A percentile compares a stretch with the other conserved stretches of the same genome.
Conservation (phyloP, 2,113 vertebrate genomes). For the Lethenteron camtschaticum region DNA sequence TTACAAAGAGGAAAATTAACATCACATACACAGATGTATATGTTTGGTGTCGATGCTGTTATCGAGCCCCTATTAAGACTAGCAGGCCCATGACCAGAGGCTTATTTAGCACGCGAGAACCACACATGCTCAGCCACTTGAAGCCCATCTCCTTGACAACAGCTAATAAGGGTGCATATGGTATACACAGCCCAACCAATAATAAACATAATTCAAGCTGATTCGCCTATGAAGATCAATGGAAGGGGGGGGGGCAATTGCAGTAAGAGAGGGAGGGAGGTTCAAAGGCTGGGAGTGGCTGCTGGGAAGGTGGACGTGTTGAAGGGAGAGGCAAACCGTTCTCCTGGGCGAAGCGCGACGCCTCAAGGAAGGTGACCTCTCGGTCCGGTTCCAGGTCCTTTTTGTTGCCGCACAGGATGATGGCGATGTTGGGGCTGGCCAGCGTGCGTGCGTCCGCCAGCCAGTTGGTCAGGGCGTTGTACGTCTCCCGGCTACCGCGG, state of each 20-base stretch:
- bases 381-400: conserved; percentile 66
- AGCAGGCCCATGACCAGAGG: too few relatives aligned
- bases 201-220: not conserved
- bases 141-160: too few relatives aligned
- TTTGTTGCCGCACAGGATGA: conserved; percentile 76
- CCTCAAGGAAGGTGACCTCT: conserved; percentile 71
- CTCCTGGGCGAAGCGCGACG: conserved; percentile 68
- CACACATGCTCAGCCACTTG: too few relatives aligned
- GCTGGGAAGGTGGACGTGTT: too few relatives aligned
- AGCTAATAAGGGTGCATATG: too few relatives aligned
- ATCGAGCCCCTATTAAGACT: too few relatives aligned
- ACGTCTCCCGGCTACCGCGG: conserved; percentile 46
- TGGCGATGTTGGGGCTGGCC: conserved; percentile 67
- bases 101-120: too few relatives aligned
- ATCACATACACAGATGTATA: too few relatives aligned
- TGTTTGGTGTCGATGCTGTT: too few relatives aligned
- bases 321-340: conserved; percentile 28
- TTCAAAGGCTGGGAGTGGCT: not conserved
- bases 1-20: too few relatives aligned
- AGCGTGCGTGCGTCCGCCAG: conserved; percentile 59
- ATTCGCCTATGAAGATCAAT: not conserved
- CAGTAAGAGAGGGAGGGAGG: not conserved
- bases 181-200: not conserved
- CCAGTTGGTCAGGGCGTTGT: conserved; percentile 68
- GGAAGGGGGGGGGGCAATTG: not conserved